Evolutionary conservation across 2,888 invertebrate genomes (phyloP).

Genomic region (Drosophila pseudotakahashii): DNA sequence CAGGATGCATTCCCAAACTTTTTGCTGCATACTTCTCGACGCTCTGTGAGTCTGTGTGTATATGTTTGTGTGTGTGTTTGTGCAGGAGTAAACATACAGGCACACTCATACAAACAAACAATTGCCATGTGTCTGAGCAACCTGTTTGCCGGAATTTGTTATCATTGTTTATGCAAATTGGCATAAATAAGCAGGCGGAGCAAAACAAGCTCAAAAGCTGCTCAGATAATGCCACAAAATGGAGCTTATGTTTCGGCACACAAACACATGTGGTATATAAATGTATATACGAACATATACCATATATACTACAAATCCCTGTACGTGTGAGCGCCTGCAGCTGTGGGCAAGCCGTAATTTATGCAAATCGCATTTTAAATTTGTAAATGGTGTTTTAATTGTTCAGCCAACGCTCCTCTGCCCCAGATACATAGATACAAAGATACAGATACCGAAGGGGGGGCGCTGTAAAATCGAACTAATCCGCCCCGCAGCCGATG

Average conservation of each 20-base stretch:
- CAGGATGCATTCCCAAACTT: slow-evolving; percentile 42
- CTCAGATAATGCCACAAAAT: slow-evolving; percentile 52
- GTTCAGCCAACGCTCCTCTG: slow-evolving; percentile 37
- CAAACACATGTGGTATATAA: not conserved
- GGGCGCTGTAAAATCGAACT: slow-evolving; percentile 11
- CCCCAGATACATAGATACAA: slow-evolving; percentile 5
- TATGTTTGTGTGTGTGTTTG: not conserved
- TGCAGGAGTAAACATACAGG: not conserved
- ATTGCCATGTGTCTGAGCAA: slow-evolving; percentile 33
- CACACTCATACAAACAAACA: slow-evolving; percentile 10
- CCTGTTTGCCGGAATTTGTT: slow-evolving; percentile 42
- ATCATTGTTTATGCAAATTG: slow-evolving; percentile 63
- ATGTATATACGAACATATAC: slow-evolving; percentile 5
- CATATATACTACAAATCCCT: not conserved
- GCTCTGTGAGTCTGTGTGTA: not conserved
- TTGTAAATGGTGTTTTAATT: slow-evolving; percentile 67
- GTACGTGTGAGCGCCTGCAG: slow-evolving; percentile 37
- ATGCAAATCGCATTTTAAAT: slow-evolving; percentile 56
- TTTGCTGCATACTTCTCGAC: slow-evolving; percentile 57
- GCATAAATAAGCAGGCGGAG: slow-evolving; percentile 53
- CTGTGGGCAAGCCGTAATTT: slow-evolving; percentile 43
- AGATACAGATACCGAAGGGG: not conserved
- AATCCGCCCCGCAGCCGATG: slow-evolving; percentile 4
- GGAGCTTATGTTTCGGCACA: slow-evolving; percentile 38
- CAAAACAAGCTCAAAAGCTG: slow-evolving; percentile 52